Percentiles rank a stretch among this genome's conserved stretches.
Conservation (phyloP, 2,888 invertebrate genomes). For the Watsonalla cultraria region DNA sequence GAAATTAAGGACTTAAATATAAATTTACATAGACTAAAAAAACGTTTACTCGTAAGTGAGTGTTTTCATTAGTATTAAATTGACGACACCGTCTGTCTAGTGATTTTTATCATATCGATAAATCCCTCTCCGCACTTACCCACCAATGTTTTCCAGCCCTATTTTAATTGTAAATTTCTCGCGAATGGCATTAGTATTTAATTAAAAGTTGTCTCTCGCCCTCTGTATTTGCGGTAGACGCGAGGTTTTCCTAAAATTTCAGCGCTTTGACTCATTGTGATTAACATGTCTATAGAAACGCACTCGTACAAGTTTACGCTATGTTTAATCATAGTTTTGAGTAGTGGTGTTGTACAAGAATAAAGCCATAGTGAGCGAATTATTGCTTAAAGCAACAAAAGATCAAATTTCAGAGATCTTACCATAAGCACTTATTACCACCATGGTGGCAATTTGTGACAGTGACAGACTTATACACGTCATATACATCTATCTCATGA, state of each 20-base stretch:
- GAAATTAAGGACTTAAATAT: too few relatives aligned
- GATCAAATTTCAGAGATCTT: too few relatives aligned
- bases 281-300: neutral
- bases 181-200: conserved; percentile 68
- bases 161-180: conserved; percentile 58
- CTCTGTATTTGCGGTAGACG: conserved; percentile 44
- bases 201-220: conserved; percentile 66
- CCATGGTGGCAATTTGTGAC: too few relatives aligned
- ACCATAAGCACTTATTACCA: too few relatives aligned
- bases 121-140: conserved; percentile 5
- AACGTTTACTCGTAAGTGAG: too few relatives aligned
- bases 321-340: neutral
- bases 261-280: conserved; percentile 7
- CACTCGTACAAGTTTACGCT: neutral
- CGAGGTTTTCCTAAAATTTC: conserved; percentile 42
- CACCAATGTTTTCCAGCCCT: conserved; percentile 30
- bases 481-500: too few relatives aligned
- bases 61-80: neutral
- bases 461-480: too few relatives aligned
- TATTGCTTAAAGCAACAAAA: too few relatives aligned
- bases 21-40: too few relatives aligned
- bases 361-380: too few relatives aligned
- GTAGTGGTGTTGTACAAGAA: too few relatives aligned
- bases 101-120: conserved; percentile 22
- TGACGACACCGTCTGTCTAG: too few relatives aligned